phyloP scores from a whole-genome alignment of 2,888 invertebrate species.

The Seira musarum region DNA sequence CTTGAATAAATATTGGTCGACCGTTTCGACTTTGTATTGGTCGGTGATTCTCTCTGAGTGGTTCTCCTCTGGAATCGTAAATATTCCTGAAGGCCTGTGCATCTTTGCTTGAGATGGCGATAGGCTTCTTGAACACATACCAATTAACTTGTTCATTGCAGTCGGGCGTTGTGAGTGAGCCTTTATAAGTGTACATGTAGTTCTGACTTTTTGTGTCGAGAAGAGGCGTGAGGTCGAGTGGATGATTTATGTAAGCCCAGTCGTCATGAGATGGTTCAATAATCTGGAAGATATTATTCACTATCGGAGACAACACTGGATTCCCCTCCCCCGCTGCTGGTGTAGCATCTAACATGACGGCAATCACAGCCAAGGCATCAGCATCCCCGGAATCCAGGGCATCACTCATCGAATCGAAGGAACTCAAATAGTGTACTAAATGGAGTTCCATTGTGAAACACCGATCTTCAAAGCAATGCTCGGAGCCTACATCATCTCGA shows the following conservation, averaged over 20 bases:
- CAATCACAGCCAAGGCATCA: constrained; percentile 48
- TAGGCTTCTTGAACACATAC: constrained; percentile 49
- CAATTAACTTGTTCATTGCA: constrained; percentile 54
- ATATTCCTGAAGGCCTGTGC: constrained; percentile 36
- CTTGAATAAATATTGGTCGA: constrained; percentile 21
- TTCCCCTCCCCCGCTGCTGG: constrained; percentile 42
- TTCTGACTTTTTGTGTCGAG: constrained; percentile 24
- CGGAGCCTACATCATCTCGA: constrained; percentile 34
- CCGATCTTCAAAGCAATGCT: constrained; percentile 50
- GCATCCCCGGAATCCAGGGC: constrained; percentile 45
- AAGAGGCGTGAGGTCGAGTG: constrained; percentile 43
- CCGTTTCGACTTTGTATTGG: constrained; percentile 41
- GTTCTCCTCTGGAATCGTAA: constrained; percentile 22
- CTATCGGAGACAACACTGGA: constrained; percentile 34
- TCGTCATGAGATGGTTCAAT: constrained; percentile 37
- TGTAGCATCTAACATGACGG: constrained; percentile 39
- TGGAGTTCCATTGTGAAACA: constrained; percentile 56
- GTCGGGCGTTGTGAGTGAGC: constrained; percentile 47
- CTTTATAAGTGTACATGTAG: constrained; percentile 39
- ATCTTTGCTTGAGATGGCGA: constrained; percentile 41
- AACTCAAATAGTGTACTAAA: constrained; percentile 42
- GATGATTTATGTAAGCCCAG: constrained; percentile 35
- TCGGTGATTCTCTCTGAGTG: constrained; percentile 32
- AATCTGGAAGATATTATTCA: constrained; percentile 47
- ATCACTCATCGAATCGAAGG: constrained; percentile 27